A percentile compares a stretch with the other conserved stretches of the same genome.
phyloP scores from a whole-genome alignment of 2,113 vertebrate genomes.

The Enhydra lutris region DNA sequence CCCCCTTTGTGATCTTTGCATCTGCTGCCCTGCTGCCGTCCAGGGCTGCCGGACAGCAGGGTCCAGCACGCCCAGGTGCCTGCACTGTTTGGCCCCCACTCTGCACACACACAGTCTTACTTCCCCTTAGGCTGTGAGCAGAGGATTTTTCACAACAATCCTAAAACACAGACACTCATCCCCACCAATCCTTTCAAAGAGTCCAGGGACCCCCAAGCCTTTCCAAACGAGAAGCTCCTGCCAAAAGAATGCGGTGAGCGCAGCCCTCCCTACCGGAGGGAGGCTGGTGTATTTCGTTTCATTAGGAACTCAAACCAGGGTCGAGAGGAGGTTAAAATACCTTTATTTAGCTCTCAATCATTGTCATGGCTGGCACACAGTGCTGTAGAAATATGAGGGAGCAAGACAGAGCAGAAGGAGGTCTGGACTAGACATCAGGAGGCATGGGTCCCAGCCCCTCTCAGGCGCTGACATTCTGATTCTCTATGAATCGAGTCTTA shows the following conservation, averaged over 20 bases:
- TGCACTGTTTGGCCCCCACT: conserved; percentile 49
- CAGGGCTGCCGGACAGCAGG: conserved; percentile 52
- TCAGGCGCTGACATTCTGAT: not conserved
- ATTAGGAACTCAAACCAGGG: conserved; percentile 31
- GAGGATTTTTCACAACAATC: conserved; percentile 64
- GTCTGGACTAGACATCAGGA: not conserved
- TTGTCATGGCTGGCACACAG: not conserved
- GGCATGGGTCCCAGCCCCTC: not conserved
- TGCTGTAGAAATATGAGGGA: not conserved
- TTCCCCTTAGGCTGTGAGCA: conserved; percentile 64
- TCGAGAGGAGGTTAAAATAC: conserved; percentile 29
- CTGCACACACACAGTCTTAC: conserved; percentile 47
- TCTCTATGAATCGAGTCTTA: not conserved
- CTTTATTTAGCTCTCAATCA: conserved; percentile 37
- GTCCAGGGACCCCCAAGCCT: conserved; percentile 32
- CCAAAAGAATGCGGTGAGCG: not conserved
- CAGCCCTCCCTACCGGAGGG: not conserved
- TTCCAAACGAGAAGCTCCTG: conserved; percentile 39
- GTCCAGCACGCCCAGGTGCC: not conserved
- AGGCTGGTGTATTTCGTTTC: not conserved
- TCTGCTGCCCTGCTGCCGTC: conserved; percentile 23
- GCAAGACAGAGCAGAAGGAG: not conserved
- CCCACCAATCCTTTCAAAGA: conserved; percentile 71
- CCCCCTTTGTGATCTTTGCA: not conserved
- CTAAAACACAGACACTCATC: conserved; percentile 68